Evolutionary conservation across 2,113 vertebrate species (phyloP), one percentile per base, ranked within the genome.

Genomic region (Passerina amoena): DNA sequence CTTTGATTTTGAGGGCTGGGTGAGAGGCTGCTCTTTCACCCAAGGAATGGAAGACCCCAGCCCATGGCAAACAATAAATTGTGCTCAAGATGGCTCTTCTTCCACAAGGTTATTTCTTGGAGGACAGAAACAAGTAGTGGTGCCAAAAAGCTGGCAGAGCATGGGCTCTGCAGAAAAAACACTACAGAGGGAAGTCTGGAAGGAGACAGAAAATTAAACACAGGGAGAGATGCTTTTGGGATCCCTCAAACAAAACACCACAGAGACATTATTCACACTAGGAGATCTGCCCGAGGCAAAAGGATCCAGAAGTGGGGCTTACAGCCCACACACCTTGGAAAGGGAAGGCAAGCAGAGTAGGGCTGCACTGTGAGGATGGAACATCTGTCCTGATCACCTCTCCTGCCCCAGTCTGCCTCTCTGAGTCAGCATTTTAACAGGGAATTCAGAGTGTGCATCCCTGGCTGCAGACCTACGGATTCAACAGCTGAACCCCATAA

Each of bases 131-230:
- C 17, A 44, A 71, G 59, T 47, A 81, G 53, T 5, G 6, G 22
- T 76, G 69, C 88, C 93, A 96, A 79, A 72, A 94, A 72, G 68
- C 94, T 70, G 48, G 54, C 48, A 82, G 81, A 91, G 42, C 81
- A 95, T 47, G 76, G 59, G 33, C 61, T 96, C 86, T 93, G 45
- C 75, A 96, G 76, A 78, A 95, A 93, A 91, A 90, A 90, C 51
- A 54, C 47, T 72, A n/a, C 12, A 79, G 37, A 88, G 53, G 30
- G 37, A 88, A 90, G 69, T 54, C 63, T 94, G 73, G 35, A 51
- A 91, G 48, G 79, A 75, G 82, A 60, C 27, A 69, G 80, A 92
- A 90, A 86, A 93, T 80, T 54, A 90, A 90, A 76, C 6, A 28
- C 1, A 19, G 64, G 59, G 75, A 71, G 54, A 94, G 35, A 63